These are phyloP conservation scores for Tuta absoluta DNA, from an alignment of 2,888 invertebrate species.

Conservation along the genomic window DNA sequence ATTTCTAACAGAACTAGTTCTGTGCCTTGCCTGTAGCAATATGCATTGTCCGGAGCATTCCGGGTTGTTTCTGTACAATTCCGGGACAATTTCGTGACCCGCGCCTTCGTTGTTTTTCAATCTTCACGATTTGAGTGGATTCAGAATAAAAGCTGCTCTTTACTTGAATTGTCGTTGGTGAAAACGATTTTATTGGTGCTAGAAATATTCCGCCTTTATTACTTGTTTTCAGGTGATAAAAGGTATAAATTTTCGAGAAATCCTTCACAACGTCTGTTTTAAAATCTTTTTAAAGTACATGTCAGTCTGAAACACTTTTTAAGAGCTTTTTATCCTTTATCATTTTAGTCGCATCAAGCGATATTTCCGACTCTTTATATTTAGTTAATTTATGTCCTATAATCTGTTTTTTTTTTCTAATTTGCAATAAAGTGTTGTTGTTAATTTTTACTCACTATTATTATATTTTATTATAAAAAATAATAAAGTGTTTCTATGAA, in stretches of 20 bases:
- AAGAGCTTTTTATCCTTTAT: no score
- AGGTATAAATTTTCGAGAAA: neutral
- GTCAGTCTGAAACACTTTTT: no score
- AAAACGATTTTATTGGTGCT: constrained; percentile 7
- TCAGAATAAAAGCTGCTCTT: constrained; percentile 25
- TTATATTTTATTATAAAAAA: no score
- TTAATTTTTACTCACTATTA: no score
- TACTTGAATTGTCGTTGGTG: constrained; percentile 11
- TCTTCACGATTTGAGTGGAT: constrained; percentile 29
- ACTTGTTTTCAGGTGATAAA: neutral
- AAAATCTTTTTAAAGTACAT: no score
- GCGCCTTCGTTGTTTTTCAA: constrained; percentile 30
- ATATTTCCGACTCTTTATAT: no score
- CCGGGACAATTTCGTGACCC: constrained; percentile 30
- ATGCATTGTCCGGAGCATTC: constrained; percentile 30
- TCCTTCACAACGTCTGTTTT: neutral
- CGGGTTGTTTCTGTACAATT: constrained; percentile 25
- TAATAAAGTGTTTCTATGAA: no score
- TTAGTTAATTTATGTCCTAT: no score
- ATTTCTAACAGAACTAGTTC: neutral
- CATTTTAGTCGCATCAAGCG: no score
- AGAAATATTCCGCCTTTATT: constrained; percentile 8
- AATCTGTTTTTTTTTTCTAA: no score
- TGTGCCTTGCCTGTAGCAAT: constrained; percentile 25
- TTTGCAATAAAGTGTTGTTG: no score